phyloP scores from a whole-genome alignment of 2,888 invertebrate species.

The Empis livida region DNA sequence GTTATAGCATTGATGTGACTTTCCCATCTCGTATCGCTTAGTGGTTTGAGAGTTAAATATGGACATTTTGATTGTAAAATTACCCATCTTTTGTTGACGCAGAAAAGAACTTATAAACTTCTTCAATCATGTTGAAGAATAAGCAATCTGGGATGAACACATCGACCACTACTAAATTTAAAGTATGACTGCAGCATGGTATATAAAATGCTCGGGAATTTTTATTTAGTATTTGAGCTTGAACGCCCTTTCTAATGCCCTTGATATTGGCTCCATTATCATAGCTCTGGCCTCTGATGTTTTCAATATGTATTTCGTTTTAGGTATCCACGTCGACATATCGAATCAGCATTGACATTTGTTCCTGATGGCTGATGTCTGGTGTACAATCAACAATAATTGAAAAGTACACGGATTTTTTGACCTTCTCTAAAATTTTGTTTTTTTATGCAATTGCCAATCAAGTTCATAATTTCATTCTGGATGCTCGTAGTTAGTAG shows the following conservation, averaged over 20 bases:
- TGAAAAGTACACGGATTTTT: not conserved
- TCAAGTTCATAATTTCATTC: no score
- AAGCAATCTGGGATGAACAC: slow-evolving; percentile 8
- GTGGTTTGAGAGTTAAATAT: slow-evolving; percentile 4
- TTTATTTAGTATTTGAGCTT: not conserved
- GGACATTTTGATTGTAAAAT: slow-evolving; percentile 2
- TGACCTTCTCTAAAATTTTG: not conserved
- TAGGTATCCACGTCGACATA: not conserved
- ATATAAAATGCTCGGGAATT: slow-evolving; percentile 16
- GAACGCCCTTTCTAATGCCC: not conserved
- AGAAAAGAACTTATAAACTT: slow-evolving; percentile 17
- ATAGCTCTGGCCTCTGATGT: no score
- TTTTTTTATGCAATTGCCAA: not conserved
- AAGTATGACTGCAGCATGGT: slow-evolving; percentile 11
- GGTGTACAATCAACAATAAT: slow-evolving; percentile 1
- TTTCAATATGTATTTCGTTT: not conserved
- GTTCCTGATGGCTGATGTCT: slow-evolving; percentile 1
- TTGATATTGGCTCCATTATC: not conserved
- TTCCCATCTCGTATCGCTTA: slow-evolving; percentile 2
- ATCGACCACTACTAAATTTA: slow-evolving; percentile 17
- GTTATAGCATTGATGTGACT: slow-evolving; percentile 2
- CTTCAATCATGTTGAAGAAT: slow-evolving; percentile 17
- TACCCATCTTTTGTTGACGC: slow-evolving; percentile 12
- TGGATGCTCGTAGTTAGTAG: no score
- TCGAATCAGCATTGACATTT: slow-evolving; percentile 1